Evolutionary conservation across 2,888 invertebrate genomes (phyloP), one percentile per base, ranked within the genome.

Genomic region (Zaprionus bogoriensis): DNA sequence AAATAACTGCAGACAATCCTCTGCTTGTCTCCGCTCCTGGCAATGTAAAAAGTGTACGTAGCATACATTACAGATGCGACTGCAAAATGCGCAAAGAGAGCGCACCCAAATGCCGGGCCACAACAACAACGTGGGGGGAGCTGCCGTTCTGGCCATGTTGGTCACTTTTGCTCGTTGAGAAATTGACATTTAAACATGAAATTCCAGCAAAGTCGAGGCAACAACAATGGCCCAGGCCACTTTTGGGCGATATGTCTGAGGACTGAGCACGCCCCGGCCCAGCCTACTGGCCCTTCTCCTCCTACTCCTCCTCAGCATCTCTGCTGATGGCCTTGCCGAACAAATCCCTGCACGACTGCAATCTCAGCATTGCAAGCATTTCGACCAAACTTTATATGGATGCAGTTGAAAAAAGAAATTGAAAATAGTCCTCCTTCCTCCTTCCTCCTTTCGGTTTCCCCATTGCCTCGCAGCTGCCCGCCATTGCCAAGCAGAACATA

Each of bases 151-250:
- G 66, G 48, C 66, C 55, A 67, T 63, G 77, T 68, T 80, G 80
- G 73, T 80, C 80, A 80, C 77, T 80, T 80, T 77, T 74, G 77
- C 73, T 77, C 75, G 75, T 79, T 79, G 79, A 79, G 71, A 83
- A 84, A 83, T 83, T 83, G 82, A 84, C 82, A 83, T 82, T 83
- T 83, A 83, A 84, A 84, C 82, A 83, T 74, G 81, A 74, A 81
- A 84, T 84, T 75, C 79, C 71, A 74, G 58, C 70, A 64, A 76
- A 75, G 66, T 63, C 77, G 70, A 59, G 48, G 55, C 17, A 17
- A 14, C 32, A 36, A 79, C 73, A 80, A 77, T 61, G 61, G 14
- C 66, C 17, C 52, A 32, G 67, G 75, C 77, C 73, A 82, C 80
- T 82, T 80, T 82, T 68, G 51, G 79, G 67, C 61, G 59, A 57